Evolutionary conservation across 1,140 invertebrate species (phyloP), one percentile per base, ranked within the genome.

Genomic region (Periplaneta americana): DNA sequence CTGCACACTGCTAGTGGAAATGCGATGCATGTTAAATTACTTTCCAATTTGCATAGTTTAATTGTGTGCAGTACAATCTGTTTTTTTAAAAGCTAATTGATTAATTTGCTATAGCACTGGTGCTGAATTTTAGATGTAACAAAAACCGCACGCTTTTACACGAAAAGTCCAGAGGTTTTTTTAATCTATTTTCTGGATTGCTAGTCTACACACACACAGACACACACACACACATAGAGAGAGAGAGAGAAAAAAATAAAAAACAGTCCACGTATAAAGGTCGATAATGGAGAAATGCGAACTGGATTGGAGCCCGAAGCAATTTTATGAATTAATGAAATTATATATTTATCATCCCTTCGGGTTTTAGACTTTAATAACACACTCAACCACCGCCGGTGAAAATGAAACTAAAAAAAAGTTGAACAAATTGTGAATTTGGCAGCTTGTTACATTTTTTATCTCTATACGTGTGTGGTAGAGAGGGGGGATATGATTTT

Each of bases 261-360:
- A 66, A 66, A 66, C 48, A 66, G 22, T 66, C 48, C 48, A 66
- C 48, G 48, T 66, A 66, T 66, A 78, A 78, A 36, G 76, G 34
- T 36, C 36, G 76, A 36, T 78, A 78, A 78, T 78, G 34, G 76
- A 78, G 76, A 78, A 78, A 78, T 78, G 48, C 36, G 76, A 36
- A 34, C 22, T 18, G 76, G 76, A 28, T 36, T 31, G 76, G 33
- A 28, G n/a, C 37, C 74, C 37, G 34, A 66, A 34, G 31, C 37
- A 66, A 66, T 80, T 80, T 80, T 66, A 66, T 34, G 57, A 66
- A 80, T 80, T 80, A 66, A 80, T 80, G 80, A 80, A 80, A 80
- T 80, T 80, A 80, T 80, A 66, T 80, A 74, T 80, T 80, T 80
- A 80, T 74, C 48, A 80, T 80, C 80, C 80, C 80, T 74, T 80